Conservation (phyloP, 2,797 vertebrate genomes). For the Cottoperca gobio region DNA sequence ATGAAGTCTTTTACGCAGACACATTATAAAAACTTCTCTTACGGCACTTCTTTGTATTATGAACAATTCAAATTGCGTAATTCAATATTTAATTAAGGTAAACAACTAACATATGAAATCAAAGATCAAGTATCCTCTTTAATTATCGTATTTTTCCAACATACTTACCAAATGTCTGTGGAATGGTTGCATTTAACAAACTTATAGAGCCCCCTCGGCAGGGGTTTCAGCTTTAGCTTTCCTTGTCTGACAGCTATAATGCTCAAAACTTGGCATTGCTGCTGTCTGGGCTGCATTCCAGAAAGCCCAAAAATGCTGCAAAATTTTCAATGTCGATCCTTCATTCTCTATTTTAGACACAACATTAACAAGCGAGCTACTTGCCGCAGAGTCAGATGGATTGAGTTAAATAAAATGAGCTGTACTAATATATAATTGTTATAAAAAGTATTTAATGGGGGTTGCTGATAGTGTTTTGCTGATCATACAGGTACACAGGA, state of each 20-base stretch:
- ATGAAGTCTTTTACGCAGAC: conserved; percentile 31
- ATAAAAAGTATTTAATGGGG: conserved; percentile 64
- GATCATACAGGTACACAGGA: conserved; percentile 42
- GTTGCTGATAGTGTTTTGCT: conserved; percentile 66
- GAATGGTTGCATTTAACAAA: conserved; percentile 58
- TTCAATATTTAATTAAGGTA: conserved; percentile 18
- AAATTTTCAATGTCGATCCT: conserved; percentile 68
- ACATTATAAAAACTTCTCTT: conserved; percentile 16
- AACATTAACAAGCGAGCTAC: conserved; percentile 71
- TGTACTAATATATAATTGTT: conserved; percentile 71
- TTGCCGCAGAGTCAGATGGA: conserved; percentile 68
- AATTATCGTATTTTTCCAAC: conserved; percentile 48
- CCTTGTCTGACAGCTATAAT: conserved; percentile 71
- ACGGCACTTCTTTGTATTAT: not conserved
- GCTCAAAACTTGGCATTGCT: conserved; percentile 68
- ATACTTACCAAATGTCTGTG: conserved; percentile 49
- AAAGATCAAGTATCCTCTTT: conserved; percentile 49
- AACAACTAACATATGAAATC: conserved; percentile 38
- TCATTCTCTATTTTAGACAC: conserved; percentile 72
- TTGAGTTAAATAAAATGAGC: conserved; percentile 72
- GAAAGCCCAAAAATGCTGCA: conserved; percentile 57
- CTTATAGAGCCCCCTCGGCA: conserved; percentile 51
- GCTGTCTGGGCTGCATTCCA: conserved; percentile 75
- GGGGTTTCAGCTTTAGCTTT: conserved; percentile 69
- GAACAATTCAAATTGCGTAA: conserved; percentile 6